phyloP scores from a whole-genome alignment of 2,888 invertebrate genomes.

The Phrixothrix hirtus region DNA sequence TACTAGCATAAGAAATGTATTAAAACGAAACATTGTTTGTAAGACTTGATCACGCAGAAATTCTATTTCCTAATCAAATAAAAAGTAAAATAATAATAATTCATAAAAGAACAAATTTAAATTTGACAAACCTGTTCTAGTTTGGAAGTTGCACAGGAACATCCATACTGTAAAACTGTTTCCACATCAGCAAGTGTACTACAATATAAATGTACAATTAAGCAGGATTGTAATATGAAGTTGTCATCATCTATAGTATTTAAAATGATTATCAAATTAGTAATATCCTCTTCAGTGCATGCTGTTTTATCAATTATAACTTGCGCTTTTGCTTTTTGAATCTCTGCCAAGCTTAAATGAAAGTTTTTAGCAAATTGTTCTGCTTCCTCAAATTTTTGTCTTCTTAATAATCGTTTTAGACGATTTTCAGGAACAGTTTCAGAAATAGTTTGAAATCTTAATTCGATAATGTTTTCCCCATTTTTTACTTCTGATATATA shows the following conservation, averaged over 20 bases:
- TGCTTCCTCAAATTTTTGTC: constrained; percentile 57
- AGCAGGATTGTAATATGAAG: constrained; percentile 56
- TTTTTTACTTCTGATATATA: constrained; percentile 40
- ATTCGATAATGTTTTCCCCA: constrained; percentile 35
- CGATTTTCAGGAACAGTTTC: constrained; percentile 58
- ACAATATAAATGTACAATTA: constrained; percentile 31
- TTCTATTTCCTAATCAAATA: constrained; percentile 4
- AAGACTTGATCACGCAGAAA: constrained; percentile 15
- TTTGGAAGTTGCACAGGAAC: too few relatives aligned
- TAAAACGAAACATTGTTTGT: constrained; percentile 47
- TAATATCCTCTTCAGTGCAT: constrained; percentile 47
- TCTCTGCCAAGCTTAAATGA: constrained; percentile 51
- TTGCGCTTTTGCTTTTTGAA: constrained; percentile 56
- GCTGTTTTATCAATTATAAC: constrained; percentile 45
- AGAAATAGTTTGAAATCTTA: constrained; percentile 45
- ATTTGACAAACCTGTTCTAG: too few relatives aligned
- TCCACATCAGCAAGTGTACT: constrained; percentile 34
- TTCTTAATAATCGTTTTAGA: constrained; percentile 54
- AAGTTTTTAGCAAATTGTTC: constrained; percentile 56
- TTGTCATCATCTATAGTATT: constrained; percentile 54
- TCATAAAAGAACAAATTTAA: not conserved
- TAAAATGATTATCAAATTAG: constrained; percentile 51
- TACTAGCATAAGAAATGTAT: constrained; percentile 50
- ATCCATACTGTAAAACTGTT: constrained; percentile 41
- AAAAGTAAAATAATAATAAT: not conserved